phyloP scores from a whole-genome alignment of 2,113 vertebrate genomes.

The Lamprologus ornatipinnis region DNA sequence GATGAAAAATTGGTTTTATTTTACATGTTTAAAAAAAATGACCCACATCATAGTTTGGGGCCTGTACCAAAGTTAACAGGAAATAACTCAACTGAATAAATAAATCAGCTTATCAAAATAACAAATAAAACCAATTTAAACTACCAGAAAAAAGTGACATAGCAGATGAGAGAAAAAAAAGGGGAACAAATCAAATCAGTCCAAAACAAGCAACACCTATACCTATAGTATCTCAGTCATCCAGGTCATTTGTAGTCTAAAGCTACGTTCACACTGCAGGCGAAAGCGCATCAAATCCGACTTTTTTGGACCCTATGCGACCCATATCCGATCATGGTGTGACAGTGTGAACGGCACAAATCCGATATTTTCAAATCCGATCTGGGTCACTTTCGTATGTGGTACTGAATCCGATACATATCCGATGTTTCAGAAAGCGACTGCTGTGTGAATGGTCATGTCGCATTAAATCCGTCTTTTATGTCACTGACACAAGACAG shows the following conservation, averaged over 20 bases:
- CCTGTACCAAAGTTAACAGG: background rate
- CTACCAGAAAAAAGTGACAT: background rate
- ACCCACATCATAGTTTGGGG: background rate
- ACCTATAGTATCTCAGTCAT: background rate
- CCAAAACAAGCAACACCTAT: background rate
- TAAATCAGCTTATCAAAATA: background rate
- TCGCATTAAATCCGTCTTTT: background rate
- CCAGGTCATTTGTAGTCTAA: background rate
- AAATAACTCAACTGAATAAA: background rate
- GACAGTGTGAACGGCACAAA: background rate
- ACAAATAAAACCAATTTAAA: background rate
- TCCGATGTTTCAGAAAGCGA: accelerated
- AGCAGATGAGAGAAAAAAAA: background rate
- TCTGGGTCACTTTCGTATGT: background rate
- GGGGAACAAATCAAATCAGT: background rate
- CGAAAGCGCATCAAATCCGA: background rate
- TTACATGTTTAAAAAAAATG: background rate
- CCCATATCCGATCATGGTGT: background rate
- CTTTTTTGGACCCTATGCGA: background rate
- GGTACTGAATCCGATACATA: background rate
- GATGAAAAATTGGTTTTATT: background rate
- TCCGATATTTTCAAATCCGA: background rate
- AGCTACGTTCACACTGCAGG: background rate
- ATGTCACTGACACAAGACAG: background rate
- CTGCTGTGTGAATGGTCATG: accelerated